Evolutionary conservation across 2,113 vertebrate genomes (phyloP), one percentile per base, ranked within the genome.

Genomic region (Felis catus): DNA sequence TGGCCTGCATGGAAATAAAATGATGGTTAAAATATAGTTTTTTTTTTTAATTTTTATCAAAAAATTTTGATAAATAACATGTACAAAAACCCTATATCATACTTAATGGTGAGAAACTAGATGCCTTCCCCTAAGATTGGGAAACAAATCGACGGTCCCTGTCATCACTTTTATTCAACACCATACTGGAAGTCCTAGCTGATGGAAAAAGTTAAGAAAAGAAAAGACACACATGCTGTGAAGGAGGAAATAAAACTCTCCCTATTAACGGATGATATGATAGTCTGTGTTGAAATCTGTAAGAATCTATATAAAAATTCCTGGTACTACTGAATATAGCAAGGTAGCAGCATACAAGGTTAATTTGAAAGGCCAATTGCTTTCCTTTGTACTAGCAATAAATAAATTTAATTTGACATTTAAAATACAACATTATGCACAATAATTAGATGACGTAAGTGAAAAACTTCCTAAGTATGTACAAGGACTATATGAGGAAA

Each of bases 1-100:
- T 94, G 84, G 71, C 55, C 66, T 97, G 94, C 86, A 97, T 87
- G 84, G 87, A 98, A 98, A 98, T 98, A 98, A 98, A 99, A n/a
- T 84, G 48, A 39, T 96, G 89, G 55, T 48, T 94, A 96, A 98
- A 98, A 97, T 95, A n/a, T 16, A 89, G 58, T 23, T 61, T 21
- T 76, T 97, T 39, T 97, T 10, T 45, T 1, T 13, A n/a, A 31
- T 13, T 66, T 81, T 39, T 21, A 12, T 63, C 29, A 15, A 16
- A 63, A 41, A 63, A 3, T 48, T 85, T 45, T 48, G 61, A 84
- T 84, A 84, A 84, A 45, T 45, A 66, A 23, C 16, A 33, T 48
- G 61, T 19, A 31, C 33, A 71, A 33, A 79, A 48, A 58, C 19
- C 58, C 21, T 23, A 19, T 61, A 61, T 61, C 21, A 51, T 68